A percentile compares a stretch with the other conserved stretches of the same genome.
Evolutionary conservation across 2,113 vertebrate genomes (phyloP).

Genomic region (Arizona elegans): DNA sequence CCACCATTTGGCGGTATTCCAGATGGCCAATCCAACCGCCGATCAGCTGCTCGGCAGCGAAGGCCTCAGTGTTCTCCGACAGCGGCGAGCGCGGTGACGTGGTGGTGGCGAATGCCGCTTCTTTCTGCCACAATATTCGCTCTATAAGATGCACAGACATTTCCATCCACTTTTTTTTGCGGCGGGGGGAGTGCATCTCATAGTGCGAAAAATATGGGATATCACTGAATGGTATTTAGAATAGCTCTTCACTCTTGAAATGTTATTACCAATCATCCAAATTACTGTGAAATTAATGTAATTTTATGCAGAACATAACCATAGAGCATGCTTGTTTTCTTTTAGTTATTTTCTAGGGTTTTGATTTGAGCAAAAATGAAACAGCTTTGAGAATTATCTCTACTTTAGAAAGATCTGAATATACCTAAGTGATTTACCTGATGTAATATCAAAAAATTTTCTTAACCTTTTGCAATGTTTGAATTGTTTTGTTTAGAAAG

Average conservation of each 20-base stretch:
- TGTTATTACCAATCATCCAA: not conserved
- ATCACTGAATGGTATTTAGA: not conserved
- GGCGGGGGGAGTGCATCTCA: fast-evolving
- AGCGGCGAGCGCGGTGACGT: no score
- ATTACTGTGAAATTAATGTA: not conserved
- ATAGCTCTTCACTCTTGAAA: not conserved
- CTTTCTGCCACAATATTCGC: no score
- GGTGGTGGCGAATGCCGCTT: no score
- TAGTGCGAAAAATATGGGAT: not conserved
- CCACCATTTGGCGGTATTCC: no score
- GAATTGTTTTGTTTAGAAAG: not conserved
- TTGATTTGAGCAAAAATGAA: not conserved
- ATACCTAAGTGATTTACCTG: not conserved
- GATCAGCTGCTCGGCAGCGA: no score
- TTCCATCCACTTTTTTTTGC: no score
- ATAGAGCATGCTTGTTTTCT: not conserved
- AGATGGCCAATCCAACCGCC: no score
- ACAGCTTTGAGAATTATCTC: not conserved
- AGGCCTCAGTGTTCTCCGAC: no score
- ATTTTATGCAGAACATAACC: not conserved
- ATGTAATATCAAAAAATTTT: not conserved
- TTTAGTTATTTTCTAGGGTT: not conserved
- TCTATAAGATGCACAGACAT: no score
- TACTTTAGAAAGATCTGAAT: not conserved
- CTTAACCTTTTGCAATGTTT: not conserved